phyloP scores from a whole-genome alignment of 2,797 vertebrate genomes.

The Streptopelia turtur region DNA sequence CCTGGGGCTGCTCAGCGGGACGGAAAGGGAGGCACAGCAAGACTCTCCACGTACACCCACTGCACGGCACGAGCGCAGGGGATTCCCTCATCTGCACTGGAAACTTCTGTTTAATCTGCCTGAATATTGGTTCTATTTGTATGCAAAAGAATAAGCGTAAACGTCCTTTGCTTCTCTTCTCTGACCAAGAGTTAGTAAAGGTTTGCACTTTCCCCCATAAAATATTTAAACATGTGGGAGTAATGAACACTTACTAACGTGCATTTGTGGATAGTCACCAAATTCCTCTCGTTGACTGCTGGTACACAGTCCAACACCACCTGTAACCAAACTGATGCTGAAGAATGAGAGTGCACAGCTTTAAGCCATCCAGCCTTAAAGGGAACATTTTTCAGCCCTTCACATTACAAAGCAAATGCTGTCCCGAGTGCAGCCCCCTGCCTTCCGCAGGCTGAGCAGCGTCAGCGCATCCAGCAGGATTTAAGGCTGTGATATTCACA shows the following conservation, averaged over 20 bases:
- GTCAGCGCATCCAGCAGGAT: background rate
- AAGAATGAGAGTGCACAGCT: background rate
- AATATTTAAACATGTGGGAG: background rate
- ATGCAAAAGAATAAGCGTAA: background rate
- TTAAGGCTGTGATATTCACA: constrained; percentile 42
- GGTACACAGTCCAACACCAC: background rate
- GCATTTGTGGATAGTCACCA: background rate
- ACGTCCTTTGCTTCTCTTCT: background rate
- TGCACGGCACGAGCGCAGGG: background rate
- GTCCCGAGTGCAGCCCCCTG: background rate
- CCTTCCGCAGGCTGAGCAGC: background rate
- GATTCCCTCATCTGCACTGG: background rate
- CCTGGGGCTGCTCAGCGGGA: background rate
- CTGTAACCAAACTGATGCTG: background rate
- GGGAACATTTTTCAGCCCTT: background rate
- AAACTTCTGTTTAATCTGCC: constrained; percentile 8
- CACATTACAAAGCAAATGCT: background rate
- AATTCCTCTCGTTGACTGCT: background rate
- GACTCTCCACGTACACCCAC: background rate
- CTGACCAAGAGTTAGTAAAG: background rate
- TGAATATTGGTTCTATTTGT: background rate
- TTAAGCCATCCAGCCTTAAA: background rate
- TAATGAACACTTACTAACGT: background rate
- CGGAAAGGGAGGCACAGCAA: fast-evolving
- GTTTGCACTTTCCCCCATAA: background rate